These are phyloP conservation scores for Melanotaenia parkinsoni DNA, from an alignment of 2,797 vertebrate species.

Conservation along the genomic window DNA sequence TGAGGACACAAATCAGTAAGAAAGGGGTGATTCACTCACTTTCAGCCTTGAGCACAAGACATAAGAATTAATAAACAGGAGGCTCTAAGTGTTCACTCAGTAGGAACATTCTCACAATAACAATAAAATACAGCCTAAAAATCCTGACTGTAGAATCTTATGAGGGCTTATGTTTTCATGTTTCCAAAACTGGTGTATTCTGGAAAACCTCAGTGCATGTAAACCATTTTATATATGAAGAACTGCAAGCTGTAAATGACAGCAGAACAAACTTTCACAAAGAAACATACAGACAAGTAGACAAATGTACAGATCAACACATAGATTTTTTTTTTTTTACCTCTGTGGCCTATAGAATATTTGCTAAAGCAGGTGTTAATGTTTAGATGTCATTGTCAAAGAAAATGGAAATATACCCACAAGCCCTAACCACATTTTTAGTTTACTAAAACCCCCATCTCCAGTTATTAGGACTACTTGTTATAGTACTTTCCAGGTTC, in stretches of 20 bases:
- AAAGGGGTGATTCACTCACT: conserved; percentile 25
- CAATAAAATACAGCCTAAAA: conserved; percentile 27
- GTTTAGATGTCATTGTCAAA: neutral
- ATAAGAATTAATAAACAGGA: conserved; percentile 38
- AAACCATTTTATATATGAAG: conserved; percentile 44
- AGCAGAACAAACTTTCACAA: conserved; percentile 24
- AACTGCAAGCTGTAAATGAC: conserved; percentile 31
- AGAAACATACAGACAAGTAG: neutral
- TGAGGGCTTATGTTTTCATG: conserved; percentile 18
- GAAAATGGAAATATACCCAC: conserved; percentile 32
- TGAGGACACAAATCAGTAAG: conserved; percentile 13
- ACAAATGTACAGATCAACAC: conserved; percentile 10
- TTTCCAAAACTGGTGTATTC: conserved; percentile 38
- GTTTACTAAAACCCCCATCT: conserved; percentile 10
- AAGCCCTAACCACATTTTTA: conserved; percentile 18
- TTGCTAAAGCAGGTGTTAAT: conserved; percentile 3
- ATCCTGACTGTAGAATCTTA: conserved; percentile 31
- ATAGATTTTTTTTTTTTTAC: conserved; percentile 3
- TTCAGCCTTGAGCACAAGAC: conserved; percentile 24
- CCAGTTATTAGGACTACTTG: conserved; percentile 35
- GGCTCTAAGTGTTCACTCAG: conserved; percentile 33
- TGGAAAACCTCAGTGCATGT: conserved; percentile 40
- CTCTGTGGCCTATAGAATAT: neutral
- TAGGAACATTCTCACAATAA: conserved; percentile 20
- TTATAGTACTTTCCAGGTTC: conserved; percentile 69